Base-by-base conservation (phyloP, 1,140 invertebrate genomes). In the Lordiphosa clarofinis region DNA sequence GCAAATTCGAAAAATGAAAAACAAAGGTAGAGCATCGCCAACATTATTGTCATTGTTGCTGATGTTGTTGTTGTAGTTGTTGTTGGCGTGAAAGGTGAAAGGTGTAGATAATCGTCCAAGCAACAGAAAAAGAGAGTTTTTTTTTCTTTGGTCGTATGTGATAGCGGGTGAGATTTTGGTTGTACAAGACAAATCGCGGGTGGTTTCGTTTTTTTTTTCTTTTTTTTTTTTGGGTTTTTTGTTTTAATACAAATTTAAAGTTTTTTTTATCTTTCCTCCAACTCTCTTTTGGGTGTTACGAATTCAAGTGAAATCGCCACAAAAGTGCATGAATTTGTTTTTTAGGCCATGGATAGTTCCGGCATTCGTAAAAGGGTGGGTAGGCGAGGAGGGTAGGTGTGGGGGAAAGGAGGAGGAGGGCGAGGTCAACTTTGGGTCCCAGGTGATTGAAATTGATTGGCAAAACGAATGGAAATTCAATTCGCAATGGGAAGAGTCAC, bases 301-400 rank as follows among this genome's bases (percentile, higher is more conserved):
- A 82, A 82, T 84, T 76, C 78, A 74, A 82, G 76, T 82, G 76
- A 82, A 82, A 82, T 82, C 76, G 78, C 69, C 64, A 81, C n/a
- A 81, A 76, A 81, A 82, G 78, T 82, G 78, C 76, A 84, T 76
- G 76, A 68, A 63, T 73, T 61, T 71, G 44, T 59, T 62, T 69
- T 78, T 79, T 79, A 69, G 74, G 61, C 64, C 75, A 81, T 39
- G 48, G 46, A 61, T 69, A 82, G 76, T 82, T 82, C 76, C 76
- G 76, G 76, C 78, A 82, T 84, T 73, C 61, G 50, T 2, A 31
- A 31, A 4, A 31, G 28, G 28, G 28, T 31, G 28, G 28, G 28
- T 7, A 6, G 28, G 28, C 4, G 5, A 28, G 24, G n/a, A n/a
- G 24, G 24, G 24, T 28, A 28, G 24, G 24, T 7, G 24, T 5